Conservation (phyloP, 2,797 vertebrate genomes). For the Esox lucius region DNA sequence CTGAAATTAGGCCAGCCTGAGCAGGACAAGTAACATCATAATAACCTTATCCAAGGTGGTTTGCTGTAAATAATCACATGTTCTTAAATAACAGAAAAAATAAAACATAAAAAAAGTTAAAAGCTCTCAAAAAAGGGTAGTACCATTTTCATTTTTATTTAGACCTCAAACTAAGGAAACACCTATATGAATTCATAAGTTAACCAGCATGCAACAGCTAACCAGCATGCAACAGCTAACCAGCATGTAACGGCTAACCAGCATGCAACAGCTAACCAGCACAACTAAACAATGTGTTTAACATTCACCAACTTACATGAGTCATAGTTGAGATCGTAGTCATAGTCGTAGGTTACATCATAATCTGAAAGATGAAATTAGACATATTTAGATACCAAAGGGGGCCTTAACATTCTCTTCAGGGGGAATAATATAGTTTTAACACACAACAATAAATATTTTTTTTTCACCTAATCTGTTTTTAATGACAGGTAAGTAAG, state of each 20-base stretch:
- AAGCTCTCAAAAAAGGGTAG: too few species aligned
- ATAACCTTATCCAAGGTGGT: too few species aligned
- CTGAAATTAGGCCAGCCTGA: too few species aligned
- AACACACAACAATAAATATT: not conserved
- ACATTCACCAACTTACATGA: constrained; percentile 60
- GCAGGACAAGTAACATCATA: too few species aligned
- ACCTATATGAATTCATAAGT: not conserved
- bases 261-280: not conserved
- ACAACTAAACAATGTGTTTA: not conserved
- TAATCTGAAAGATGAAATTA: constrained; percentile 61
- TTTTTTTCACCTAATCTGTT: not conserved
- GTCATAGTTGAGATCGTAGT: constrained; percentile 69
- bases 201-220: not conserved
- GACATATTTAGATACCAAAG: not conserved
- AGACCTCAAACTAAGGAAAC: not conserved
- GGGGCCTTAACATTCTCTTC: not conserved
- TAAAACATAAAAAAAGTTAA: too few species aligned
- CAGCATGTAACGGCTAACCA: not conserved
- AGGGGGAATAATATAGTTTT: not conserved
- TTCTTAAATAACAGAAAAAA: too few species aligned
- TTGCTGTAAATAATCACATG: too few species aligned
- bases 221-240: not conserved
- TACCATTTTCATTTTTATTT: too few species aligned
- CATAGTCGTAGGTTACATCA: constrained; percentile 71
- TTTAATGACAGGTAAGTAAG: not conserved